phyloP scores from a whole-genome alignment of 2,797 vertebrate species.

The Pelochelys cantorii region DNA sequence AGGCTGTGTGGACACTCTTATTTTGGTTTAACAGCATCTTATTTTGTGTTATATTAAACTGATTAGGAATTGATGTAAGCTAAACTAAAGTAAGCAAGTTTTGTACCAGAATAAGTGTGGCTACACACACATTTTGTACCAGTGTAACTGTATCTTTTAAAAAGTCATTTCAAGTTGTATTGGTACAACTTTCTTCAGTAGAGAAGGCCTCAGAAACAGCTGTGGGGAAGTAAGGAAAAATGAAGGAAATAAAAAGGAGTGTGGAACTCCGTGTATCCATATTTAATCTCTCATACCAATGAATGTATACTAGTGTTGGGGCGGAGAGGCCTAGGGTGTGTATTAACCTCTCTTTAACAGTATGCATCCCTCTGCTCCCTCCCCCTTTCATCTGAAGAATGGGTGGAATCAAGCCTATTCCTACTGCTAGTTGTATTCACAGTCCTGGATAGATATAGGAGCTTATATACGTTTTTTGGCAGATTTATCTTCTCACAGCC shows the following conservation, averaged over 20 bases:
- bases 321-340: accelerated
- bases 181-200: neutral
- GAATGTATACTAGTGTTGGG: neutral
- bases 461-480: neutral
- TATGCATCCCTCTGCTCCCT: too few species aligned
- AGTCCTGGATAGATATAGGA: neutral
- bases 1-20: neutral
- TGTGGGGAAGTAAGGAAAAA: neutral
- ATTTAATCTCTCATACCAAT: neutral
- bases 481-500: neutral
- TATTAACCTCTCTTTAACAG: neutral
- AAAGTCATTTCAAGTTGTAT: neutral
- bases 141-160: neutral
- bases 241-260: neutral
- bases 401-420: neutral
- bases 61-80: neutral
- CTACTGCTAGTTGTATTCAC: neutral
- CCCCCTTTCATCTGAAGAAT: neutral
- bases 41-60: neutral
- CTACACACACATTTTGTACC: neutral
- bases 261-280: neutral
- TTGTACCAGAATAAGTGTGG: neutral
- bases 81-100: neutral
- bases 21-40: neutral
- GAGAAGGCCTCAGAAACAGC: neutral